Evolutionary conservation across 1,140 invertebrate species (phyloP).

Genomic region (Papilio polyxenes): DNA sequence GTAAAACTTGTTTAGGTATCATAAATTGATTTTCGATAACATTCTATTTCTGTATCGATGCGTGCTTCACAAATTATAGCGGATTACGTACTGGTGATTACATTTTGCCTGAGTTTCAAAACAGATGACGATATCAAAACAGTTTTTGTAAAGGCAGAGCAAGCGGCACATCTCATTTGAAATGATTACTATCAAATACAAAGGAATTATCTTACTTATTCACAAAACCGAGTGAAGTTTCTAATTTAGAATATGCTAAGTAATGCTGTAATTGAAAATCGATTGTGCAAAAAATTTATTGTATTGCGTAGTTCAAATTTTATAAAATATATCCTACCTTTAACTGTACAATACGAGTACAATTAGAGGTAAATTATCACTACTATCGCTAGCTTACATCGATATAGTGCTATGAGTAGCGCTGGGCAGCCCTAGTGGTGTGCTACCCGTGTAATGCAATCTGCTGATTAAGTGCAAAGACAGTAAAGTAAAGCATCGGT

Average conservation of each 20-base stretch:
- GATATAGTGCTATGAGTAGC: not conserved
- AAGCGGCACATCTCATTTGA: not conserved
- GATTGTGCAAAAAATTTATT: not conserved
- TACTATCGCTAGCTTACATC: not conserved
- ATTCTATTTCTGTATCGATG: conserved; percentile 11
- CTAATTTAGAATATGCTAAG: not conserved
- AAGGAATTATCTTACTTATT: not conserved
- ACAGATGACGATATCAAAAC: conserved; percentile 30
- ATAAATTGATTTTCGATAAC: conserved; percentile 5
- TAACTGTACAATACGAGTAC: not conserved
- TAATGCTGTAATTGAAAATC: not conserved
- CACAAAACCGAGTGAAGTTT: not conserved
- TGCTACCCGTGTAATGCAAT: not conserved
- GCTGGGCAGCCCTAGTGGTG: not conserved
- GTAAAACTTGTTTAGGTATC: not conserved
- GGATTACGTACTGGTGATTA: conserved; percentile 22
- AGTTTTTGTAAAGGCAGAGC: not conserved
- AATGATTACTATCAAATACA: not conserved
- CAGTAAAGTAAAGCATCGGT: not conserved
- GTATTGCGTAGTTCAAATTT: not conserved
- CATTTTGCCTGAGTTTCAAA: conserved; percentile 14
- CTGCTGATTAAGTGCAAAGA: not conserved
- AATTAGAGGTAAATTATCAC: not conserved
- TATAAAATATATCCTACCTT: not conserved
- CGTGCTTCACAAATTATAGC: conserved; percentile 30